A percentile compares a stretch with the other conserved stretches of the same genome.
phyloP scores from a whole-genome alignment of 2,888 invertebrate species.

The Coenonympha glycerion region DNA sequence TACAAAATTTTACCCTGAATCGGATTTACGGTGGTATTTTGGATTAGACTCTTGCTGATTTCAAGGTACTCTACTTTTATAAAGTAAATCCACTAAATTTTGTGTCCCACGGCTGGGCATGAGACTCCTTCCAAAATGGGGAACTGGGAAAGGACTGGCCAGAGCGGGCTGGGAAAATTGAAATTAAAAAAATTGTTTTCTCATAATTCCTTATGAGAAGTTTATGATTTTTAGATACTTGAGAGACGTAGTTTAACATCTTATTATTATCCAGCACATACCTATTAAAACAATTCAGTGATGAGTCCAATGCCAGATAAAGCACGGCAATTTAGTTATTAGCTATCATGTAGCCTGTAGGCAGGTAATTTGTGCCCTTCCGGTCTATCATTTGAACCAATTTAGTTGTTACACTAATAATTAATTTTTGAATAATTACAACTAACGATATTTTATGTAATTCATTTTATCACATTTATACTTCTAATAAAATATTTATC shows the following conservation, averaged over 20 bases:
- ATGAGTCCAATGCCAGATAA: conserved; percentile 25
- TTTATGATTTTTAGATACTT: background rate
- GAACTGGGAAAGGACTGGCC: no score
- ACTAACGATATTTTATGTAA: background rate
- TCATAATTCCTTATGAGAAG: no score
- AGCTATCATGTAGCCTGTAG: conserved; percentile 32
- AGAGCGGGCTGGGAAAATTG: no score
- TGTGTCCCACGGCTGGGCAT: no score
- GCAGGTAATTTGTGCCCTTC: conserved; percentile 38
- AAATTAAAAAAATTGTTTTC: no score
- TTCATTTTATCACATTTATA: background rate
- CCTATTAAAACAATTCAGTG: conserved; percentile 21
- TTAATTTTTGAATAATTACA: conserved; percentile 15
- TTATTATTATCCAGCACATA: conserved; percentile 5
- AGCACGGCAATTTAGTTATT: conserved; percentile 42
- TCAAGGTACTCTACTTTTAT: no score
- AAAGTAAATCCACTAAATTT: no score
- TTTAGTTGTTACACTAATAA: conserved; percentile 27
- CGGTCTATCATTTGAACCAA: conserved; percentile 27
- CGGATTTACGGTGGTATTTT: no score
- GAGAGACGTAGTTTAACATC: background rate
- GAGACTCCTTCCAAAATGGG: no score
- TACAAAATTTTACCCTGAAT: no score
- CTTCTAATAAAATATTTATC: background rate
- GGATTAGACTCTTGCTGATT: no score